phyloP scores from a whole-genome alignment of 2,113 vertebrate species.

The Neogale vison region DNA sequence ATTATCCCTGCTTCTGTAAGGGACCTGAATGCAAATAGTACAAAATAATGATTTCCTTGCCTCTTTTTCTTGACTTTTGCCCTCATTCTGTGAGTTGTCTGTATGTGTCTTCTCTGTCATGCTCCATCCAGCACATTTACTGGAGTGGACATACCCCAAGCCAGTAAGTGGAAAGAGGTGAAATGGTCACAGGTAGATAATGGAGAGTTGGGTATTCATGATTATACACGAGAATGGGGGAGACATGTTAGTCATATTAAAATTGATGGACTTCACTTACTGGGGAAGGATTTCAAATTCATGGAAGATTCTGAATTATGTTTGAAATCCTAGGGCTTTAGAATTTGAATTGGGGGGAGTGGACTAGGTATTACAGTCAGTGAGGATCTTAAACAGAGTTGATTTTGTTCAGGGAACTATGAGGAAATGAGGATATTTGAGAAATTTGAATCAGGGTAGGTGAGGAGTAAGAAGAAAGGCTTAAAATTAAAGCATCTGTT shows the following conservation, averaged over 20 bases:
- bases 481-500: slow-evolving; percentile 54
- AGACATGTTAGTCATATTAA: neutral
- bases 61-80: slow-evolving; percentile 20
- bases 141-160: neutral
- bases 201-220: slow-evolving; percentile 14
- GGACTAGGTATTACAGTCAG: neutral
- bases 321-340: slow-evolving; percentile 44
- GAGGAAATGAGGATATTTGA: slow-evolving; percentile 37
- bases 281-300: neutral
- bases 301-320: slow-evolving; percentile 39
- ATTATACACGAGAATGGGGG: neutral
- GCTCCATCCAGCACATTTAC: slow-evolving; percentile 7
- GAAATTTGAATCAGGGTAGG: slow-evolving; percentile 32
- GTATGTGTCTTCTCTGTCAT: neutral
- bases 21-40: neutral
- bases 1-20: slow-evolving; percentile 19
- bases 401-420: slow-evolving; percentile 33
- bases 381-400: slow-evolving; percentile 10
- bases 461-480: neutral
- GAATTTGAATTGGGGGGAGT: neutral
- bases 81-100: neutral
- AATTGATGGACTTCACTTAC: slow-evolving; percentile 15
- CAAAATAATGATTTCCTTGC: slow-evolving; percentile 7
- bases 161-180: neutral
- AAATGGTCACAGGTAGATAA: neutral